These are phyloP conservation scores for Berghia stephanieae DNA, from an alignment of 1,140 invertebrate species.

Conservation along the genomic window DNA sequence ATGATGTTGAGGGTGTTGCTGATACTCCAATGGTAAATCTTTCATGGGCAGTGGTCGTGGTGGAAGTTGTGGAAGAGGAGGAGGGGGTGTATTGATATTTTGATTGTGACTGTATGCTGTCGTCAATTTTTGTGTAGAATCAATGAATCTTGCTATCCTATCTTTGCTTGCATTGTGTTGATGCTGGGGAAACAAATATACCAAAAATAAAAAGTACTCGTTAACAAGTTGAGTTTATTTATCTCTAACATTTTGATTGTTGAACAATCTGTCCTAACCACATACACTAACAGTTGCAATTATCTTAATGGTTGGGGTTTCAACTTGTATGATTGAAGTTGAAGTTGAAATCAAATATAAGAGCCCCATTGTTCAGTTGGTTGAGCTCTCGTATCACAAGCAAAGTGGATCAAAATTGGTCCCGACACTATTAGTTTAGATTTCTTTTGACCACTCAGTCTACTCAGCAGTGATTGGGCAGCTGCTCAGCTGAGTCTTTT, in stretches of 20 bases:
- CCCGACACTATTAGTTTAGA: too few species aligned
- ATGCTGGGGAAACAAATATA: constrained; percentile 32
- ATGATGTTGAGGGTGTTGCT: not conserved
- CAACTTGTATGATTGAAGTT: too few species aligned
- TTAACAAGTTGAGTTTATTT: not conserved
- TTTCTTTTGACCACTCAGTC: too few species aligned
- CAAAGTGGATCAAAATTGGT: too few species aligned
- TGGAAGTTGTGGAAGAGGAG: too few species aligned
- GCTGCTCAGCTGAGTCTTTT: too few species aligned
- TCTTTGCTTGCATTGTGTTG: constrained; percentile 42
- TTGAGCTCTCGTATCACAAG: too few species aligned
- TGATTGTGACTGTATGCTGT: constrained; percentile 31
- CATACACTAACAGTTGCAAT: too few species aligned
- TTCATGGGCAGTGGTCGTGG: not conserved
- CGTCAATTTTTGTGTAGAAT: constrained; percentile 30
- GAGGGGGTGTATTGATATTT: not conserved
- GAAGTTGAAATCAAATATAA: not conserved
- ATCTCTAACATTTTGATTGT: not conserved
- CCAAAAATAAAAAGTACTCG: not conserved
- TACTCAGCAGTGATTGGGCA: too few species aligned
- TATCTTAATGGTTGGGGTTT: too few species aligned
- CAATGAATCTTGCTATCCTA: constrained; percentile 49
- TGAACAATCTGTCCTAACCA: too few species aligned
- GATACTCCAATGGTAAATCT: not conserved
- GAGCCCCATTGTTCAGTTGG: too few species aligned